Conservation (phyloP, 2,113 vertebrate genomes). For the Pachypanchax playfairii region DNA sequence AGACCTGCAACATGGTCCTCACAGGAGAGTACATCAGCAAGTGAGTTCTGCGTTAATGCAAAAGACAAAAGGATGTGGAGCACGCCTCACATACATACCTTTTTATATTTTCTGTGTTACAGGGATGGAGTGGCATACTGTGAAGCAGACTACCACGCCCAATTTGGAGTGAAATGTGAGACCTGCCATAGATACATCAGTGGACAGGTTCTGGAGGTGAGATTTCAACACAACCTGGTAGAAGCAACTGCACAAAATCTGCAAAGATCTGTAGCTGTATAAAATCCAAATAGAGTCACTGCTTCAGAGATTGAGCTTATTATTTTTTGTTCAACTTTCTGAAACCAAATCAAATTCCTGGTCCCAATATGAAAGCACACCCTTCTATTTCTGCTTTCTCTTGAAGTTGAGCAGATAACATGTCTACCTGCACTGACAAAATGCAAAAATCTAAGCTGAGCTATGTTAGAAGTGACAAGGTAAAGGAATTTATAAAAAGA, state of each 20-base stretch:
- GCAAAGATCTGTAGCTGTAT: neutral
- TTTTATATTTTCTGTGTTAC: slow-evolving; percentile 45
- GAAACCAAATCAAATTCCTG: slow-evolving; percentile 25
- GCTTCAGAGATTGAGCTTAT: too few species aligned
- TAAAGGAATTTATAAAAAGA: slow-evolving; percentile 53
- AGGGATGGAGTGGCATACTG: slow-evolving; percentile 97
- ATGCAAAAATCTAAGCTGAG: slow-evolving; percentile 9
- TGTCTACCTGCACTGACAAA: neutral
- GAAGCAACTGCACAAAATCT: neutral
- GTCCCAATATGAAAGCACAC: neutral
- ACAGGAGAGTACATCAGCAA: slow-evolving; percentile 99
- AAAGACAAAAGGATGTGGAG: neutral
- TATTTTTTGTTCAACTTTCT: slow-evolving; percentile 11
- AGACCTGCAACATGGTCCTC: slow-evolving; percentile 92
- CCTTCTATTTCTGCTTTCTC: neutral
- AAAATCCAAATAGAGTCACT: slow-evolving; percentile 28
- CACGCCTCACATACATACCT: neutral
- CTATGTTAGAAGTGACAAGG: neutral
- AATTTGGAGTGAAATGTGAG: slow-evolving; percentile 97
- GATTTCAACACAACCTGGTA: slow-evolving; percentile 34
- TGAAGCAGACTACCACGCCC: slow-evolving; percentile 95
- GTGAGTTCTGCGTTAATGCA: slow-evolving; percentile 87
- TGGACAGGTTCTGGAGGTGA: slow-evolving; percentile 96
- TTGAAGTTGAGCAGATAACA: neutral
- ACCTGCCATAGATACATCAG: slow-evolving; percentile 97